Base-by-base conservation (phyloP, 1,140 invertebrate species). In the Drosophila biarmipes region DNA sequence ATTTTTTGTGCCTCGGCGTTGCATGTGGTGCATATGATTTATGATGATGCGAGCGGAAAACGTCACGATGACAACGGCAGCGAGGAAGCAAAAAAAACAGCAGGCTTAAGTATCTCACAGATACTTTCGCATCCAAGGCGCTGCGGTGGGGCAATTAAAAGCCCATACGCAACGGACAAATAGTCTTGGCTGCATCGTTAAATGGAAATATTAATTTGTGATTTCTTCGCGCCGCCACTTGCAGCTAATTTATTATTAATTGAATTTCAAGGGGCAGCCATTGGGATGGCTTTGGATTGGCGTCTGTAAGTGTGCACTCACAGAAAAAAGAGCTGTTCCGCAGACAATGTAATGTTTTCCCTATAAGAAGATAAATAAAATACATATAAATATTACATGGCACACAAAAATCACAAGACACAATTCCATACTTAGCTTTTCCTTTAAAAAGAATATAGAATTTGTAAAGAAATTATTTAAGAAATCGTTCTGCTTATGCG, bases 181-280 rank as follows among this genome's bases (percentile, higher is more conserved):
- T 17, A 58, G 58, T 55, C 40, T 75, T n/a, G 40, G 58, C 46
- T 67, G 61, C 45, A 68, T 72, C 78, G 78, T 87, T 71, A 78
- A 75, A 68, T 72, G 69, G 42, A 78, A 57, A 82, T 75, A 86
- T 82, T 78, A 80, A 86, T 87, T 76, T 87, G 78, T 78, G 82
- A 86, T 86, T 86, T 86, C 77, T 74, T 57, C 21, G 38, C 61
- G 40, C 74, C 38, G 37, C 61, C 79, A 84, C 73, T 67, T 66
- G 73, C 73, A 64, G 85, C 77, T 90, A 90, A 90, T 90, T 90
- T 79, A 79, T 90, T 82, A 82, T 90, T 90, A 90, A 90, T 90
- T 90, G 81, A 90, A 90, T 81, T 57, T 66, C 38, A 68, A 68
- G 46, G 46, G 15, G 58, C 35, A 29, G n/a, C 4, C 15, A 15